A percentile compares a stretch with the other conserved stretches of the same genome.
These are phyloP conservation scores for Chelmon rostratus DNA, from an alignment of 2,797 vertebrate genomes.

Conservation along the genomic window DNA sequence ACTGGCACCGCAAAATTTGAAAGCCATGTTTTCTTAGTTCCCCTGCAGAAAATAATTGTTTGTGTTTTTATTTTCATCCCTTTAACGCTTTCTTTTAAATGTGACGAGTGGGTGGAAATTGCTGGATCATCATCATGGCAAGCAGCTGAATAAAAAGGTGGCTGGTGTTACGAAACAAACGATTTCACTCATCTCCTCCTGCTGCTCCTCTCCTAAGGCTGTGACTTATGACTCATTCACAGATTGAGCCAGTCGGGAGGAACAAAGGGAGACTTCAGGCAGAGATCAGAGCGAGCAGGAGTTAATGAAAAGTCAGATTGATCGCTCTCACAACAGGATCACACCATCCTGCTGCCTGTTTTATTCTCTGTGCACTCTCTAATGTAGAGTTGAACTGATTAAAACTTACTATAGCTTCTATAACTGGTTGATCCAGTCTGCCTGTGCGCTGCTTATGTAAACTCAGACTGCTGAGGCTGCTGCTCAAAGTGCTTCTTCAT, in stretches of 20 bases:
- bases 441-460: conserved; percentile 17
- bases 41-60: neutral
- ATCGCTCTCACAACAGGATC: conserved; percentile 33
- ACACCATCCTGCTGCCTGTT: conserved; percentile 1
- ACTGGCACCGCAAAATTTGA: neutral
- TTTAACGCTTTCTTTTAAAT: conserved; percentile 3
- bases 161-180: conserved; percentile 65
- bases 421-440: conserved; percentile 5
- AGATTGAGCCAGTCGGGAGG: conserved; percentile 62
- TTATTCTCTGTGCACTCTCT: conserved; percentile 7
- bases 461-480: neutral
- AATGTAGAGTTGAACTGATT: conserved; percentile 13
- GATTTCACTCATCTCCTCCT: conserved; percentile 42
- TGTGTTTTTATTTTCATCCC: conserved; percentile 17
- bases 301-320: conserved; percentile 54
- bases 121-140: conserved; percentile 39
- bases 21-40: neutral
- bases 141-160: conserved; percentile 63
- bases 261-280: conserved; percentile 59
- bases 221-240: conserved; percentile 69
- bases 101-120: conserved; percentile 34
- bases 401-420: conserved; percentile 7
- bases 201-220: conserved; percentile 47
- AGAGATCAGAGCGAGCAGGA: conserved; percentile 52
- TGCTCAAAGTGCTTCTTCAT: conserved; percentile 20